Conservation (phyloP, 2,113 vertebrate genomes). For the Hirundichthys speculiger region DNA sequence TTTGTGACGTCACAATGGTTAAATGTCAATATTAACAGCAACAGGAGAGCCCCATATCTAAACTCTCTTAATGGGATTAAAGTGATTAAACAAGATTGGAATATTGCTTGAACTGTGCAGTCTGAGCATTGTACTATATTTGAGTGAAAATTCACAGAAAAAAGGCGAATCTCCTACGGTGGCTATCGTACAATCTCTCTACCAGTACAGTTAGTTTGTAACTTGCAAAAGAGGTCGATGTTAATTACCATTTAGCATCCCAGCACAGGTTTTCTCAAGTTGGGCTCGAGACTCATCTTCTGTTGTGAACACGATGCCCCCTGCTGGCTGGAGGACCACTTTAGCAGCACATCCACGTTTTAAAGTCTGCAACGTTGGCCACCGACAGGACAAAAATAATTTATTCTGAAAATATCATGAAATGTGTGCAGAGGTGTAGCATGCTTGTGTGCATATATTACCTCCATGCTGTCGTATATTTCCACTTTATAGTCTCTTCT, state of each 20-base stretch:
- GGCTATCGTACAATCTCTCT: too few relatives aligned
- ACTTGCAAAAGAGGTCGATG: too few relatives aligned
- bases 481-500: slow-evolving; percentile 85
- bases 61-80: too few relatives aligned
- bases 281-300: slow-evolving; percentile 85
- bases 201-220: too few relatives aligned
- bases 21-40: too few relatives aligned
- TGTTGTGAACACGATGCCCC: slow-evolving; percentile 85
- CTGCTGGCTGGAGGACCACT: slow-evolving; percentile 80
- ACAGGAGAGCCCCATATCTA: too few relatives aligned
- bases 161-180: too few relatives aligned
- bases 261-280: slow-evolving; percentile 84
- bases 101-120: too few relatives aligned
- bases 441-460: slow-evolving; percentile 42
- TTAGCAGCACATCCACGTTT: slow-evolving; percentile 82
- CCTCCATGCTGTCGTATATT: slow-evolving; percentile 90
- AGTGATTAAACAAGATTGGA: too few relatives aligned
- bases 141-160: too few relatives aligned
- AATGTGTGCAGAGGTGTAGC: not conserved
- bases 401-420: not conserved
- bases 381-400: not conserved
- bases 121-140: too few relatives aligned
- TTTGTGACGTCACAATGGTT: too few relatives aligned
- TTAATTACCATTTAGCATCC: slow-evolving; percentile 81
- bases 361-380: slow-evolving; percentile 63